Evolutionary conservation across 2,113 vertebrate genomes (phyloP).

Genomic region (Corydoras maculifer): DNA sequence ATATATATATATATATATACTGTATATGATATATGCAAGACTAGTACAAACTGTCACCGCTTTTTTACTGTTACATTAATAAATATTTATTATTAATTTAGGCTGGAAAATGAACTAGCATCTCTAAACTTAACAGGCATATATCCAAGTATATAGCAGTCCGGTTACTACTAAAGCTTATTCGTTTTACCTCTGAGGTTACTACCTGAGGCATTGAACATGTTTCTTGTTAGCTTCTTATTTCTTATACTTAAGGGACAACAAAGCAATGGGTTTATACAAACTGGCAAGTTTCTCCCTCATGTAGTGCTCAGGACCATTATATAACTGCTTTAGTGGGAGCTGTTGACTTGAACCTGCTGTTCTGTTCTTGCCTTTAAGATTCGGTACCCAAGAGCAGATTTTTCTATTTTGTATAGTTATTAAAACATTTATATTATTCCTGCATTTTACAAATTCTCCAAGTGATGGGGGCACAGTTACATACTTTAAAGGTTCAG

Average conservation of each 20-base stretch:
- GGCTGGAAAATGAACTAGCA: too few species aligned
- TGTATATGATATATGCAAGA: too few species aligned
- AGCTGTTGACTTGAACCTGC: slow-evolving; percentile 8
- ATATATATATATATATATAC: too few species aligned
- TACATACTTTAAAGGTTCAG: too few species aligned
- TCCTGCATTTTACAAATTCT: neutral
- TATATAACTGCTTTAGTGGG: slow-evolving; percentile 27
- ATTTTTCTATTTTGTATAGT: neutral
- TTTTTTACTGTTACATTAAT: too few species aligned
- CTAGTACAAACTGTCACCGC: too few species aligned
- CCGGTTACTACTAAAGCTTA: neutral
- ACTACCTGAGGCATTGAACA: neutral
- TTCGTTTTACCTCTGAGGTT: neutral
- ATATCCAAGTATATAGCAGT: neutral
- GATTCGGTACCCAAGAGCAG: neutral
- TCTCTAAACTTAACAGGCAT: neutral
- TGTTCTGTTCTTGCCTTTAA: slow-evolving; percentile 2
- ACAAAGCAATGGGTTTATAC: slow-evolving; percentile 22
- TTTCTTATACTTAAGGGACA: slow-evolving; percentile 1
- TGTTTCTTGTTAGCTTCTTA: neutral
- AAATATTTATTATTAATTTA: too few species aligned
- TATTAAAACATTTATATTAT: neutral
- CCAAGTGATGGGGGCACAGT: too few species aligned
- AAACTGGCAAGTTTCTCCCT: slow-evolving; percentile 22
- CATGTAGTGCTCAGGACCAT: slow-evolving; percentile 11